Base-by-base conservation (phyloP, 2,888 invertebrate genomes). In the Aproaerema taeniolella region DNA sequence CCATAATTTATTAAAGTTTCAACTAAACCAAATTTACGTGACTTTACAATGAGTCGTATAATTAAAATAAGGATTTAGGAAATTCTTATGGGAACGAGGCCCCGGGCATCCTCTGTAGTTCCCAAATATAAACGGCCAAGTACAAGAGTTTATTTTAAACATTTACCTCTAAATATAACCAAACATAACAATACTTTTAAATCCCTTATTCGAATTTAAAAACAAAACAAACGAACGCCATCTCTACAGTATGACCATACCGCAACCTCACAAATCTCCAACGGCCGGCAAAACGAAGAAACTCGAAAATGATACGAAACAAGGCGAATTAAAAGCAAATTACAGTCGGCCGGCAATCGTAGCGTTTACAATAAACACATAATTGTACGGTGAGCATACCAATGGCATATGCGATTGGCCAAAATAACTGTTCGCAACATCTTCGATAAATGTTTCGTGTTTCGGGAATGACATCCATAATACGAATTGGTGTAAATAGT, bases 331-430 rank as follows among this genome's bases (percentile, higher is more conserved):
- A 86, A 86, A 86, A 79, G 74, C 74, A 81, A 86, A 86, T 86
- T 86, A 83, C 78, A 78, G 82, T 60, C 72, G 67, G 72, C 67
- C 69, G 75, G 83, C 81, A 80, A 82, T 81, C 81, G 77, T 79
- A 68, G 73, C 87, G 81, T 85, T 87, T 87, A 87, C 85, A 85
- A 86, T 87, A 87, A 87, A 87, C 79, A 87, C 87, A 85, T 87
- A 87, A 87, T 87, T 87, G 86, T 75, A 85, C 63, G 77, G 72
- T 65, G 76, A 74, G 82, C 72, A 74, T 78, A 77, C 81, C 69
- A 78, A 77, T 80, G 77, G 76, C 75, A 78, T 76, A 76, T 79
- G 64, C 70, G 72, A 73, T 73, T 79, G 70, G 71, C 55, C 64
- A 53, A 76, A 77, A 79, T 78, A 76, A 76, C 75, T 68, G 77